These are phyloP conservation scores for Saguinus oedipus DNA, from an alignment of 2,797 vertebrate genomes.

Conservation along the genomic window DNA sequence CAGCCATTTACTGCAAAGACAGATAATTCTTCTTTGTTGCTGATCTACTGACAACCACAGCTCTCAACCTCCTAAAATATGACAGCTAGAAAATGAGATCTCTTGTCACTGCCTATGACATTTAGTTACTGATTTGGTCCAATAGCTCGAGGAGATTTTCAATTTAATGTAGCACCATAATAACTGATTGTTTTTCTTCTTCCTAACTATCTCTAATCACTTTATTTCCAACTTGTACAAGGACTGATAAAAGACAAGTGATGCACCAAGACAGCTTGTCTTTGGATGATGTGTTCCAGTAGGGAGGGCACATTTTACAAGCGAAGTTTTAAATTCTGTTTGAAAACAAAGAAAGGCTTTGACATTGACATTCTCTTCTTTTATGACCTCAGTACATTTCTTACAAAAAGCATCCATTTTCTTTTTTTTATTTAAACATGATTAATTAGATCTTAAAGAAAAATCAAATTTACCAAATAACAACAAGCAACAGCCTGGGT, in stretches of 20 bases:
- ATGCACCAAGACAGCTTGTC: conserved; percentile 76
- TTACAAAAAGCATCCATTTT: conserved; percentile 33
- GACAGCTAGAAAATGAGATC: conserved; percentile 84
- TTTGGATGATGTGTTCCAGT: conserved; percentile 74
- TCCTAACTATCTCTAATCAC: conserved; percentile 80
- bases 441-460: conserved; percentile 50
- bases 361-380: conserved; percentile 42
- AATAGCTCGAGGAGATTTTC: conserved; percentile 82
- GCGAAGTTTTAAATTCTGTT: conserved; percentile 64
- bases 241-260: conserved; percentile 79
- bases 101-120: conserved; percentile 79
- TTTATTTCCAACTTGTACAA: conserved; percentile 80
- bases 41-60: conserved; percentile 62
- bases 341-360: conserved; percentile 29
- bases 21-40: conserved; percentile 80
- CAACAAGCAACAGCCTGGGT: neutral
- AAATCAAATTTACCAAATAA: conserved; percentile 9
- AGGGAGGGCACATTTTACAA: conserved; percentile 36
- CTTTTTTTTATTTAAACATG: conserved; percentile 31
- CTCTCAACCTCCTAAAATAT: conserved; percentile 78
- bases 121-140: conserved; percentile 84
- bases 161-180: conserved; percentile 76
- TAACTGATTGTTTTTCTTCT: conserved; percentile 84
- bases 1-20: conserved; percentile 66
- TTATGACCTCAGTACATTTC: conserved; percentile 30